Evolutionary conservation across 2,113 vertebrate genomes (phyloP), one percentile per base, ranked within the genome.

Genomic region (Zosterops hypoxanthus): DNA sequence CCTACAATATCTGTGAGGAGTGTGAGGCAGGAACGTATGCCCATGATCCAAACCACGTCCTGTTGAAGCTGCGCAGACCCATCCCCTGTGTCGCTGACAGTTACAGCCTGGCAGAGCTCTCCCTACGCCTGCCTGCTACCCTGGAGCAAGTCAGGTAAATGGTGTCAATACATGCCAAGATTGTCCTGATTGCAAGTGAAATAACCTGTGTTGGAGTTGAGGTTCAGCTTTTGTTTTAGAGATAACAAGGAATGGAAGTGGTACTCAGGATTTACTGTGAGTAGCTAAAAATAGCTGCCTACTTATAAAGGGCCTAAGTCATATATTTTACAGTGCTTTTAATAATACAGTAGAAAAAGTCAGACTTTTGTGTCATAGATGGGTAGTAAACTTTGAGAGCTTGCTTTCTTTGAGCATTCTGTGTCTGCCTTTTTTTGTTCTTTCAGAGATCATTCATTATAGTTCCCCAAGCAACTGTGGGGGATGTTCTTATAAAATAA

Each of bases 31-130:
- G 99, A 60, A 95, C 98, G 2, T 99, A 99, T 2, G 97, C 98
- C 24, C 99, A 99, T 3, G 98, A 99, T 81, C 98, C 98, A 34
- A 99, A 98, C 88, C 99, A 99, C 18, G 95, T 99, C 53, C 90
- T 99, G 61, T 72, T 99, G 25, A 99, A 99, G 97, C 98, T 99
- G 83, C 98, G 99, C 96, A 99, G 98, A 12, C 97, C 98, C 96
- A 50, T 98, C 5, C 47, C 60, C 1, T 93, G 96, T 24, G 4
- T 33, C 1, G 55, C 96, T 19, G 98, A 98, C 55, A 95, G 34
- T 0, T 93, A 47, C 42, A 91, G 75, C 78, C 91, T 92, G 24
- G 92, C 91, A 2, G 98, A 94, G 46, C 63, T 80, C 17, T 82
- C 97, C 0, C 83, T 97, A 66, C 72, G 89, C 60, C 96, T 98